These are phyloP conservation scores for Neosalanx taihuensis DNA, from an alignment of 2,797 vertebrate species.

Conservation along the genomic window DNA sequence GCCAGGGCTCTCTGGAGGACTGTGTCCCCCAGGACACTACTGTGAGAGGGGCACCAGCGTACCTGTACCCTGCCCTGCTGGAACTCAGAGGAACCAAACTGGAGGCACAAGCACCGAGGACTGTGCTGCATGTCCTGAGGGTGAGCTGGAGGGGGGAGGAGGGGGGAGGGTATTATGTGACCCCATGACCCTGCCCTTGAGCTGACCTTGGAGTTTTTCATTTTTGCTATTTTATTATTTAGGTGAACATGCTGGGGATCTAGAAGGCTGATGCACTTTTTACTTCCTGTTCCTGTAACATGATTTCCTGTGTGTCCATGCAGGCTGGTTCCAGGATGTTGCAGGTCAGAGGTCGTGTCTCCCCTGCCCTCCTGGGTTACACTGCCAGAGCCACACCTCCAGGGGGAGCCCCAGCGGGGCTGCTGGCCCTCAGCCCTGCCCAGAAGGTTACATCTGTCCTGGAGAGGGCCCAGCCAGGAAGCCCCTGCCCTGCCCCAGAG, in stretches of 20 bases:
- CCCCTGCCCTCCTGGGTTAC: conserved; percentile 72
- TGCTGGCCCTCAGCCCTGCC: conserved; percentile 67
- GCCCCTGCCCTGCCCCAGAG: conserved; percentile 82
- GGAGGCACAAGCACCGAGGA: conserved; percentile 69
- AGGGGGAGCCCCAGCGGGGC: conserved; percentile 51
- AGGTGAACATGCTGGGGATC: no score
- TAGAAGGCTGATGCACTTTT: neutral
- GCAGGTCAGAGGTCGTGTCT: conserved; percentile 71
- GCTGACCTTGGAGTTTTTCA: neutral
- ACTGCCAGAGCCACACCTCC: conserved; percentile 57
- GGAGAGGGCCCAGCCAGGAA: conserved; percentile 63
- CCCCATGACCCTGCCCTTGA: neutral
- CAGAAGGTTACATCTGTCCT: conserved; percentile 82
- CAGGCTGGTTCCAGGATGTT: conserved; percentile 77
- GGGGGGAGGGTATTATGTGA: conserved; percentile 21
- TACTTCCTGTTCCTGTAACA: neutral
- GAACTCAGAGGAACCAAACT: conserved; percentile 67
- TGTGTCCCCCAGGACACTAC: conserved; percentile 80
- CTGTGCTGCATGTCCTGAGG: conserved; percentile 77
- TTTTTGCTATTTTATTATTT: no score
- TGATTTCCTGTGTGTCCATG: neutral
- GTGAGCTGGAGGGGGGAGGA: conserved; percentile 35
- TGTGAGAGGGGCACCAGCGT: conserved; percentile 73
- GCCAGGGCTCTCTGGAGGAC: conserved; percentile 61
- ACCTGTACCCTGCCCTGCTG: conserved; percentile 75